Conservation (phyloP, 2,113 vertebrate species). For the Lampris incognitus region DNA sequence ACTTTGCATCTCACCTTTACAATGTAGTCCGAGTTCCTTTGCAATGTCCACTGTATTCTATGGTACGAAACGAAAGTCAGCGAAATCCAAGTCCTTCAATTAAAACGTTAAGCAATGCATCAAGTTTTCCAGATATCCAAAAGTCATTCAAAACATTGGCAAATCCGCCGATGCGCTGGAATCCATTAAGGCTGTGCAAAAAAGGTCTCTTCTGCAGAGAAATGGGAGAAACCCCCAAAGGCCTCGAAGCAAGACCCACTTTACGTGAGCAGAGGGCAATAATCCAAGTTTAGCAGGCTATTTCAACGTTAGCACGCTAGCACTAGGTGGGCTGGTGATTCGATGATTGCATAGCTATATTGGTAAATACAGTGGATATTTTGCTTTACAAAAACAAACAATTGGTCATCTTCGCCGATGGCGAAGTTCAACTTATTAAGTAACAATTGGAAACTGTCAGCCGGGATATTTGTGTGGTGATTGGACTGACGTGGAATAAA, state of each 20-base stretch:
- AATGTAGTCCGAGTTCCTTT: conserved; percentile 20
- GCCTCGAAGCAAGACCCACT: conserved; percentile 65
- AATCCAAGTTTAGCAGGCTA: conserved; percentile 68
- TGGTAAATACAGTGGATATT: conserved; percentile 46
- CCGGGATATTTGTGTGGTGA: neutral
- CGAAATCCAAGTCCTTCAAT: conserved; percentile 42
- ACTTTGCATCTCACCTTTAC: conserved; percentile 68
- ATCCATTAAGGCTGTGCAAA: conserved; percentile 34
- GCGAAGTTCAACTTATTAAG: neutral
- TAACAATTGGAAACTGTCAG: neutral
- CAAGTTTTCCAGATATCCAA: conserved; percentile 27
- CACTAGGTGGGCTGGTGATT: conserved; percentile 53
- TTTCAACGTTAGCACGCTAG: conserved; percentile 64
- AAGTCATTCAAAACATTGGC: conserved; percentile 33
- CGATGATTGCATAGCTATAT: conserved; percentile 60
- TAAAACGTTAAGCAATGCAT: conserved; percentile 16
- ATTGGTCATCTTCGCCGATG: neutral
- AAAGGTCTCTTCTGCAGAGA: conserved; percentile 5
- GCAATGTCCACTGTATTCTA: conserved; percentile 52
- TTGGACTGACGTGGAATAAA: conserved; percentile 52
- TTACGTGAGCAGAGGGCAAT: conserved; percentile 57
- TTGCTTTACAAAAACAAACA: conserved; percentile 17
- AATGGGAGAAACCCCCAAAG: conserved; percentile 51
- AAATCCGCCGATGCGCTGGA: conserved; percentile 42
- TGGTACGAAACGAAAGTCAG: conserved; percentile 25